Percentiles rank a stretch among this genome's conserved stretches.
phyloP scores from a whole-genome alignment of 2,113 vertebrate species.

The Regulus satrapa region DNA sequence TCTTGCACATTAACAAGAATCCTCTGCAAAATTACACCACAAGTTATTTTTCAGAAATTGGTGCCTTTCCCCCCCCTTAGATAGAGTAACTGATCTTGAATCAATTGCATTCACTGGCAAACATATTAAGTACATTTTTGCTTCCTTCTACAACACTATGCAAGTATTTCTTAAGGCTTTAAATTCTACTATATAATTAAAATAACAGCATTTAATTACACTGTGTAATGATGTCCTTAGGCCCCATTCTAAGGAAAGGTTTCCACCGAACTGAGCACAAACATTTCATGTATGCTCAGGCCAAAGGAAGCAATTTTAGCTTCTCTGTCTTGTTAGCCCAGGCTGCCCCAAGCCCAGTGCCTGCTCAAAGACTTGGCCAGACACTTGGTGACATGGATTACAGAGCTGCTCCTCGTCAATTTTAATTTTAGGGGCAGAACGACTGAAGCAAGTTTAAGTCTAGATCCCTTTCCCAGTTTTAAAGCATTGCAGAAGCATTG shows the following conservation, averaged over 20 bases:
- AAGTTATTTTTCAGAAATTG: neutral
- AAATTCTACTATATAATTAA: neutral
- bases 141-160: neutral
- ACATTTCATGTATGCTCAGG: neutral
- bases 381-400: accelerated
- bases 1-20: neutral
- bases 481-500: neutral
- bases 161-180: neutral
- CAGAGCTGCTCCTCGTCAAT: neutral
- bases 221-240: neutral
- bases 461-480: neutral
- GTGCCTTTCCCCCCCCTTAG: neutral
- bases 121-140: neutral
- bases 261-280: neutral
- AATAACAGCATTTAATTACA: neutral
- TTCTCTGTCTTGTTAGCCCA: neutral
- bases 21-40: neutral
- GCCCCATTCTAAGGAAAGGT: neutral
- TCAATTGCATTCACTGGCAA: neutral
- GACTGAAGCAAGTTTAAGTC: neutral
- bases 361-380: neutral
- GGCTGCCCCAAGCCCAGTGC: neutral
- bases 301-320: neutral
- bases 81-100: neutral
- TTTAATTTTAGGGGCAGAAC: neutral